Percentiles rank a stretch among this genome's conserved stretches.
phyloP scores from a whole-genome alignment of 2,113 vertebrate genomes.

The Gopherus flavomarginatus region DNA sequence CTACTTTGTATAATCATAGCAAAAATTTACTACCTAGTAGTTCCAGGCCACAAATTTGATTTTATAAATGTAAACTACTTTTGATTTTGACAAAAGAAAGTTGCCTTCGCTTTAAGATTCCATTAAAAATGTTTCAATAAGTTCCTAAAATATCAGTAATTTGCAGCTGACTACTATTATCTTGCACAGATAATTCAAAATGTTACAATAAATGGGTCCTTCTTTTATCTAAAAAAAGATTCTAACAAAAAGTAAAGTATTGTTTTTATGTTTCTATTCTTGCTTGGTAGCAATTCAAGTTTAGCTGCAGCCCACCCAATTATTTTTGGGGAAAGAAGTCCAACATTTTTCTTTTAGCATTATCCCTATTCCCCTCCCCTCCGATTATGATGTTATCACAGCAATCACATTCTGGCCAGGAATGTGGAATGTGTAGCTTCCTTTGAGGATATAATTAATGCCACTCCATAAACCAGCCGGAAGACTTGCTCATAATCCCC shows the following conservation, averaged over 20 bases:
- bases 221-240: neutral
- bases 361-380: neutral
- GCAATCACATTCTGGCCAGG: neutral
- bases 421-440: neutral
- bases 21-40: conserved; percentile 57
- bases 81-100: conserved; percentile 12
- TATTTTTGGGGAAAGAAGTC: neutral
- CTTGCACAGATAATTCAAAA: neutral
- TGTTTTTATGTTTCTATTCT: neutral
- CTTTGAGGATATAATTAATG: neutral
- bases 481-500: neutral
- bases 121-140: neutral
- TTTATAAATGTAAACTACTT: conserved; percentile 50
- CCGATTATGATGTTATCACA: neutral
- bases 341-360: neutral
- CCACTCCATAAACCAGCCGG: neutral
- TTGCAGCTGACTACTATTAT: conserved; percentile 7
- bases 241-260: neutral
- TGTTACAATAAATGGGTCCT: neutral
- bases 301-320: neutral
- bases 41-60: conserved; percentile 53
- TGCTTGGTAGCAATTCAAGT: neutral
- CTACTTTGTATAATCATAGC: conserved; percentile 44
- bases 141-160: neutral
- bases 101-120: neutral